phyloP scores from a whole-genome alignment of 2,888 invertebrate genomes.

The Brenthis ino region DNA sequence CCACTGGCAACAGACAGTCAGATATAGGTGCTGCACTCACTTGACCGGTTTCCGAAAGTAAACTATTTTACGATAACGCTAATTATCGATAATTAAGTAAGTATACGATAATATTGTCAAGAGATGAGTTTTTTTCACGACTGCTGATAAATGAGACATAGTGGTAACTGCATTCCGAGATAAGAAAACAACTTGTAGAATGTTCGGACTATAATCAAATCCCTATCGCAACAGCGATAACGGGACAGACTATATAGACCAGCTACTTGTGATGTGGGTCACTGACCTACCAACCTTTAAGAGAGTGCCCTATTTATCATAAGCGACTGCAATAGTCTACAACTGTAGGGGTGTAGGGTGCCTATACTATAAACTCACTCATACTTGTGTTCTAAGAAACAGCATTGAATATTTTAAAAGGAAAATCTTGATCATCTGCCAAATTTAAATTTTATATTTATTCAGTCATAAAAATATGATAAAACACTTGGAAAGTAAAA shows the following conservation, averaged over 20 bases:
- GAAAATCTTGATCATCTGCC: slow-evolving; percentile 31
- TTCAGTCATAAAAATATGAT: slow-evolving; percentile 26
- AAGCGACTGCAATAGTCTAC: slow-evolving; percentile 33
- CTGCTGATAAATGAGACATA: slow-evolving; percentile 58
- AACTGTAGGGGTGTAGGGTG: neutral
- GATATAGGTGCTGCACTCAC: slow-evolving; percentile 48
- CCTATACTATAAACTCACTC: slow-evolving; percentile 13
- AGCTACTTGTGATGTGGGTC: slow-evolving; percentile 57
- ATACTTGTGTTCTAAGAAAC: slow-evolving; percentile 19
- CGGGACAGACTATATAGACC: slow-evolving; percentile 59
- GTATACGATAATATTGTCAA: slow-evolving; percentile 26
- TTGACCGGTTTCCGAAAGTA: slow-evolving; percentile 51
- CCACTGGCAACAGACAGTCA: slow-evolving; percentile 61
- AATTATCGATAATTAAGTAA: slow-evolving; percentile 43
- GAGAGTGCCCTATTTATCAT: slow-evolving; percentile 57
- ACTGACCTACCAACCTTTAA: slow-evolving; percentile 57
- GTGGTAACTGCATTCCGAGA: slow-evolving; percentile 68
- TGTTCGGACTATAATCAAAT: slow-evolving; percentile 59
- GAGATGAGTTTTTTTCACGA: slow-evolving; percentile 51
- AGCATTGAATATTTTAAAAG: slow-evolving; percentile 18
- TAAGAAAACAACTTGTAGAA: slow-evolving; percentile 64
- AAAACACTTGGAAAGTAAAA: slow-evolving; percentile 28
- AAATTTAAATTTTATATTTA: slow-evolving; percentile 32
- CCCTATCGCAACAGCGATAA: slow-evolving; percentile 67
- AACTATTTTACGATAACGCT: slow-evolving; percentile 50